Percentiles rank a stretch among this genome's conserved stretches.
phyloP scores from a whole-genome alignment of 2,888 invertebrate species.

The Allophyes oxyacanthae region DNA sequence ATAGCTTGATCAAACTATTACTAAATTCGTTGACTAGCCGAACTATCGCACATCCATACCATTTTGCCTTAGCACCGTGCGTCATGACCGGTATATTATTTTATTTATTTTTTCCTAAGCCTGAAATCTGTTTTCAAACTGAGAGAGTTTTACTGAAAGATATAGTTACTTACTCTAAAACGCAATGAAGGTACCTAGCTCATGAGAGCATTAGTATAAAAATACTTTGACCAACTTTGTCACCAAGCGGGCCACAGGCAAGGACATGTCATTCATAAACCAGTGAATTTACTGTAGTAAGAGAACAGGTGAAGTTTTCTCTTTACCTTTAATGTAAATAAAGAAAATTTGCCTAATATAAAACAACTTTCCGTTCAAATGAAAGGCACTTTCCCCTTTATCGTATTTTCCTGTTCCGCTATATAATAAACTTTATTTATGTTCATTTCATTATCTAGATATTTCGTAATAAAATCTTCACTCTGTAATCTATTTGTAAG shows the following conservation, averaged over 20 bases:
- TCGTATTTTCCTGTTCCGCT: conserved; percentile 68
- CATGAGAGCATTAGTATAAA: too few relatives aligned
- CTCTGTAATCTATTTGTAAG: conserved; percentile 39
- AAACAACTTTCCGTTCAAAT: conserved; percentile 74
- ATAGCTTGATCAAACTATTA: too few relatives aligned
- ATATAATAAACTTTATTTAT: conserved; percentile 68
- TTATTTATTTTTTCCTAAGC: too few relatives aligned
- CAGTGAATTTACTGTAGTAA: conserved; percentile 57
- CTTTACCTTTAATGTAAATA: conserved; percentile 68
- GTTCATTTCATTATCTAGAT: conserved; percentile 65
- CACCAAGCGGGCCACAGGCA: not conserved
- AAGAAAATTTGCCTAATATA: conserved; percentile 71
- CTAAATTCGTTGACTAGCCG: too few relatives aligned
- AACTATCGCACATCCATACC: too few relatives aligned
- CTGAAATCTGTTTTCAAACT: too few relatives aligned
- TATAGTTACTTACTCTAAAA: too few relatives aligned
- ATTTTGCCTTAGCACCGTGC: too few relatives aligned
- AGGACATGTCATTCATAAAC: conserved; percentile 55
- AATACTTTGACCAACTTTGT: too few relatives aligned
- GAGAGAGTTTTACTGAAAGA: too few relatives aligned
- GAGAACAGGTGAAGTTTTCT: conserved; percentile 67
- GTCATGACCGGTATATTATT: too few relatives aligned
- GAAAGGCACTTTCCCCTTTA: conserved; percentile 69
- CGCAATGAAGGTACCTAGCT: too few relatives aligned
- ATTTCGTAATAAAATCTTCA: conserved; percentile 58